Evolutionary conservation across 2,888 invertebrate species (phyloP).

Genomic region (Drosophila setosimentum): DNA sequence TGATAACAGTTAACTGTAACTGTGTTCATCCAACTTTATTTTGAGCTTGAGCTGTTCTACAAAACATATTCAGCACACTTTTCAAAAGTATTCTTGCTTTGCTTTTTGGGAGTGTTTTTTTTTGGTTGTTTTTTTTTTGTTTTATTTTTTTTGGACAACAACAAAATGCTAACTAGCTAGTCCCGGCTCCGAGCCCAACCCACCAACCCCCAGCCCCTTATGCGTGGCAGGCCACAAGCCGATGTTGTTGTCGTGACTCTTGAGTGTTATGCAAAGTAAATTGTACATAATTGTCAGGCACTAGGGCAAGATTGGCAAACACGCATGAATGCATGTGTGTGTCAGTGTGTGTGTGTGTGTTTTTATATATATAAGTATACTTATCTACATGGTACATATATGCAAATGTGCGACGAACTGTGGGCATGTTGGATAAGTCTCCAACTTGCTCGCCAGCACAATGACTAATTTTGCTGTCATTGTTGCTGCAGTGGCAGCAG

Average conservation of each 20-base stretch:
- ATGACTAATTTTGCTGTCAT: slow-evolving; percentile 74
- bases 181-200: background rate
- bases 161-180: slow-evolving; percentile 61
- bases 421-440: slow-evolving; percentile 20
- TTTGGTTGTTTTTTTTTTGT: slow-evolving; percentile 14
- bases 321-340: background rate
- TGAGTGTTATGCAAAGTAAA: slow-evolving; percentile 78
- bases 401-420: slow-evolving; percentile 40
- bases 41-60: slow-evolving; percentile 18
- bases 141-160: slow-evolving; percentile 28
- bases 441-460: slow-evolving; percentile 47
- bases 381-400: slow-evolving; percentile 37
- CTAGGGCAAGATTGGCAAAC: slow-evolving; percentile 32
- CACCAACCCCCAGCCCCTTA: background rate
- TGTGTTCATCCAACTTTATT: slow-evolving; percentile 4
- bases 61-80: slow-evolving; percentile 25
- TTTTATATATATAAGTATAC: slow-evolving; percentile 29
- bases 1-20: slow-evolving; percentile 28
- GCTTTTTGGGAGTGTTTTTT: background rate
- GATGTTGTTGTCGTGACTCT: slow-evolving; percentile 41
- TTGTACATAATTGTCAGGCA: slow-evolving; percentile 77
- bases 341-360: background rate
- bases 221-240: slow-evolving; percentile 32
- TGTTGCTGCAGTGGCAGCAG: slow-evolving; percentile 37
- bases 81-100: slow-evolving; percentile 23